Base-by-base conservation (phyloP, 2,888 invertebrate genomes). In the Gymnocheta viridis region DNA sequence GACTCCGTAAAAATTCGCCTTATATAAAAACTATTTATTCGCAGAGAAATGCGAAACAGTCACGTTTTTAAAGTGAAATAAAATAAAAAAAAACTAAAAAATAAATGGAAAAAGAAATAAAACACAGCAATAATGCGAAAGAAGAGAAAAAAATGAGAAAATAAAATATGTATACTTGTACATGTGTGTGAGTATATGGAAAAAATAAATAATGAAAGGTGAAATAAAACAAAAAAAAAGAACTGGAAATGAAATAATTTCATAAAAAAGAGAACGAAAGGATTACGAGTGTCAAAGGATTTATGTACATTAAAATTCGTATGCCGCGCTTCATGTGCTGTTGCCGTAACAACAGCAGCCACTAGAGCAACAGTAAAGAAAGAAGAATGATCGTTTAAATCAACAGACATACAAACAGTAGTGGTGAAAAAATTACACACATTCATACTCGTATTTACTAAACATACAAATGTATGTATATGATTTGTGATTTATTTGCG, bases 261-360 rank as follows among this genome's bases (percentile, higher is more conserved):
- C 41, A 24, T 54, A 32, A 70, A 58, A 73, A 66, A 72, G n/a
- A 77, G 79, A 62, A 77, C 72, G 78, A 82, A 86, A 70, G 84
- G 85, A 86, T 87, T 86, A 86, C 85, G 67, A 81, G 72, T 86
- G 85, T 87, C 85, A 87, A 85, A 85, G 85, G 83, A 87, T 86
- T 86, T 87, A n/a, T n/a, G n/a, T n/a, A 81, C 82, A 86, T 82
- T 60, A 66, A 73, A 84, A 85, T 81, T 82, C 70, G 64, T 69
- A 70, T 85, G 77, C 73, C 54, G 76, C 79, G 67, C 32, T 64
- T 67, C 62, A 76, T 67, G 54, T 70, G 64, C 19, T 70, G 72
- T 35, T 66, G 58, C 19, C 47, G 22, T 73, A 70, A 22, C 60
- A 56, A 64, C 49, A 35, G 32, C 17, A 29, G 44, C 44, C 24